Percentiles rank a stretch among this genome's conserved stretches.
phyloP scores from a whole-genome alignment of 2,797 vertebrate species.

The Acanthornis magna region DNA sequence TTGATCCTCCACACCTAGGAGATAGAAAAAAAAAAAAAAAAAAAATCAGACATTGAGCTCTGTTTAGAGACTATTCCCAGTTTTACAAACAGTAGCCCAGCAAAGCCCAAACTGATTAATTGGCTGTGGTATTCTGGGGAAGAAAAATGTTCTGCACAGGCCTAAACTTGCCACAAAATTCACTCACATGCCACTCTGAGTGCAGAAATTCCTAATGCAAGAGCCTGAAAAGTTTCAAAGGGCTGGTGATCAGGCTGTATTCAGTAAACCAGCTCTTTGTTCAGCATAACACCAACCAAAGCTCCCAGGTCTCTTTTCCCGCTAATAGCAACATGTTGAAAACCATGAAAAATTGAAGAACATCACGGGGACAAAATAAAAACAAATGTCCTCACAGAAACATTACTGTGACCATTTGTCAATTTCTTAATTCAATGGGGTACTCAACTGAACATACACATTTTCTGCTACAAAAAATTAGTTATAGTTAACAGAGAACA shows the following conservation, averaged over 20 bases:
- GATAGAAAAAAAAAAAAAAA: not conserved
- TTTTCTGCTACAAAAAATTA: not conserved
- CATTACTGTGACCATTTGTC: not conserved
- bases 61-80: not conserved
- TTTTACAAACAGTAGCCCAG: not conserved
- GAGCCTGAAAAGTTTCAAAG: not conserved
- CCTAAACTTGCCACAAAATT: not conserved
- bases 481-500: not conserved
- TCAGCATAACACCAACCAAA: not conserved
- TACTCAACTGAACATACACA: not conserved
- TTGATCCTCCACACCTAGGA: slow-evolving; percentile 94
- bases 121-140: not conserved
- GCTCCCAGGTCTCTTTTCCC: not conserved
- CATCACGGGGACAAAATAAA: not conserved
- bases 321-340: not conserved
- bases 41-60: not conserved
- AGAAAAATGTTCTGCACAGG: not conserved
- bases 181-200: not conserved
- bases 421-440: not conserved
- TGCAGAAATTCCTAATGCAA: not conserved
- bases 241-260: not conserved
- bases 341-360: not conserved
- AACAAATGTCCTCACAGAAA: not conserved
- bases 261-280: not conserved
- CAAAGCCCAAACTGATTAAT: not conserved